Conservation (phyloP, 2,888 invertebrate species). For the Petrolisthes cinctipes region DNA sequence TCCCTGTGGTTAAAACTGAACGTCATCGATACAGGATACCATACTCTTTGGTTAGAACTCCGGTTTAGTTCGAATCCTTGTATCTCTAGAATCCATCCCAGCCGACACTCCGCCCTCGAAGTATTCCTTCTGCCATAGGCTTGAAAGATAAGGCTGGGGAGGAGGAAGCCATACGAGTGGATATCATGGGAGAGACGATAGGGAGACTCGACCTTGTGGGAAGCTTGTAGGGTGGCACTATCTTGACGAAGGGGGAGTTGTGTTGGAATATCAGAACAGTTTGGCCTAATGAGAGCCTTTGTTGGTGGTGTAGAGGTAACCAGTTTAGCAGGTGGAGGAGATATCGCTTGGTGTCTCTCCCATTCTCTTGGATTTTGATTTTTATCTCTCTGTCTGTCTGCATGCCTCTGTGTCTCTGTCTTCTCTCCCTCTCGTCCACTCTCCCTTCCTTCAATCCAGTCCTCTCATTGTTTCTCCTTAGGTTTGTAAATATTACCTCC, state of each 20-base stretch:
- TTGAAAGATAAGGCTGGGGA: not conserved
- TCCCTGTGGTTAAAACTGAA: too few species aligned
- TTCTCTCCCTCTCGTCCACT: conserved; percentile 5
- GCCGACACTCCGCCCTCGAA: not conserved
- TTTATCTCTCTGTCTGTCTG: conserved; percentile 14
- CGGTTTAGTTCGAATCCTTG: not conserved
- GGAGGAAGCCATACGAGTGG: not conserved
- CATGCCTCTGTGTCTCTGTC: conserved; percentile 20
- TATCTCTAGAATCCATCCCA: not conserved
- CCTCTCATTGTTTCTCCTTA: not conserved
- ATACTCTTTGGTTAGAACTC: not conserved
- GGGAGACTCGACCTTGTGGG: not conserved
- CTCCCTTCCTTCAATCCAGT: not conserved
- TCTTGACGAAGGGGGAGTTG: not conserved
- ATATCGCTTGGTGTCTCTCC: conserved; percentile 4
- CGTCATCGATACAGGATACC: too few species aligned
- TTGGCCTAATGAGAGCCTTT: conserved; percentile 47
- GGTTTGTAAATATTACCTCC: not conserved
- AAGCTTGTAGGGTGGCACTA: not conserved
- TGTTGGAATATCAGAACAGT: conserved; percentile 41
- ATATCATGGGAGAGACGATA: not conserved
- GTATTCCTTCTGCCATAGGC: not conserved
- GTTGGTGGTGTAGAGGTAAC: conserved; percentile 36
- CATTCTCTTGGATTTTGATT: not conserved
- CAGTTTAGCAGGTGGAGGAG: conserved; percentile 27